A percentile compares a stretch with the other conserved stretches of the same genome.
These are phyloP conservation scores for Thamnaconus septentrionalis DNA, from an alignment of 2,113 vertebrate species.

Conservation along the genomic window DNA sequence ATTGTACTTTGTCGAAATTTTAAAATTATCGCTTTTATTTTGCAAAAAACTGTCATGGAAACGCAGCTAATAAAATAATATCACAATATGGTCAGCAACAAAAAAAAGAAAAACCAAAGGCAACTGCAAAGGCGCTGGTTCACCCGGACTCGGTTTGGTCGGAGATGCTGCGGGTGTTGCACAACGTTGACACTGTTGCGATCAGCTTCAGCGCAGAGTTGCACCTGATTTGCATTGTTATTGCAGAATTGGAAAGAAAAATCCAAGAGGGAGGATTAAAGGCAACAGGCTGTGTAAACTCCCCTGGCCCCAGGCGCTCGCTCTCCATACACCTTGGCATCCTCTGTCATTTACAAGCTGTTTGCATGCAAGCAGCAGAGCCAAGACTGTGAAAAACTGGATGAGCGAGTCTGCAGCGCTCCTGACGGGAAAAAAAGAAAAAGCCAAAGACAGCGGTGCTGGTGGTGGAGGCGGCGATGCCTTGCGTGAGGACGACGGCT, in stretches of 20 bases:
- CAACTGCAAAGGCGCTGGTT: too few relatives aligned
- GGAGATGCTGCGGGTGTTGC: too few relatives aligned
- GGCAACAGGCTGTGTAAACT: slow-evolving; percentile 77
- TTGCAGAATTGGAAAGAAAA: slow-evolving; percentile 55
- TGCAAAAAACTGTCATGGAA: too few relatives aligned
- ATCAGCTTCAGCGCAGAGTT: slow-evolving; percentile 46
- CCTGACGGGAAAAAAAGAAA: slow-evolving; percentile 20
- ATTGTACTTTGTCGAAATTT: too few relatives aligned
- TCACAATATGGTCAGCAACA: too few relatives aligned
- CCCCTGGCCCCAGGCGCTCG: slow-evolving; percentile 66
- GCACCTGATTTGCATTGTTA: slow-evolving; percentile 55
- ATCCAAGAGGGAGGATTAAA: slow-evolving; percentile 69
- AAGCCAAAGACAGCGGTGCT: slow-evolving; percentile 41
- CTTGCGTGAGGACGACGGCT: too few relatives aligned
- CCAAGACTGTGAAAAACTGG: slow-evolving; percentile 68
- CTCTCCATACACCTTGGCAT: slow-evolving; percentile 72
- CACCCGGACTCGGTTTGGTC: too few relatives aligned
- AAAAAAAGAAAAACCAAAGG: too few relatives aligned
- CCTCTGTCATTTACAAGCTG: slow-evolving; percentile 73
- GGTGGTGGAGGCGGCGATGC: too few relatives aligned
- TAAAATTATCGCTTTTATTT: too few relatives aligned
- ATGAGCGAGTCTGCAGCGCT: slow-evolving; percentile 53
- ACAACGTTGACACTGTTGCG: background rate
- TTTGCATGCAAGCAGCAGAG: slow-evolving; percentile 62
- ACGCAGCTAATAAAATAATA: too few relatives aligned